Conservation (phyloP, 1,140 invertebrate genomes). For the Diabrotica undecimpunctata region DNA sequence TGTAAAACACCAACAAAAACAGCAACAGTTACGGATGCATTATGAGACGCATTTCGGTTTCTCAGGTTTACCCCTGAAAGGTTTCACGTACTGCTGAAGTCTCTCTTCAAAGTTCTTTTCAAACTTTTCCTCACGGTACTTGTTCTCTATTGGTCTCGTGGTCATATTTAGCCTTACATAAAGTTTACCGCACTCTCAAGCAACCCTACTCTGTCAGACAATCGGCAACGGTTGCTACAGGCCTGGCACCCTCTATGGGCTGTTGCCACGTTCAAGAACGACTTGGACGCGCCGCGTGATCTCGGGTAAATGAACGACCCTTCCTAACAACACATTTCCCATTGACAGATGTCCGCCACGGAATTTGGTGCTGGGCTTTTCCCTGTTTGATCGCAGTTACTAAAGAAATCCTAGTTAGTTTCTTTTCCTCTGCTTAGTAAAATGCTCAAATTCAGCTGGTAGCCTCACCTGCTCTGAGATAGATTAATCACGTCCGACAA, state of each 20-base stretch:
- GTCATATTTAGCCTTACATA: conserved; percentile 83
- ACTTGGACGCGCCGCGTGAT: conserved; percentile 66
- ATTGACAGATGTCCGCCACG: conserved; percentile 47
- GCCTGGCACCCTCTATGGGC: no score
- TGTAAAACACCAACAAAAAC: no score
- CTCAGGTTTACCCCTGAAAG: no score
- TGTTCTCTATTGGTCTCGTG: conserved; percentile 84
- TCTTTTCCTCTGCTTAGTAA: conserved; percentile 89
- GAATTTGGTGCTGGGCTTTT: conserved; percentile 65
- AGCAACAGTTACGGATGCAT: no score
- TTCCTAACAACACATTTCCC: conserved; percentile 68
- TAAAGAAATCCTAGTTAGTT: conserved; percentile 84
- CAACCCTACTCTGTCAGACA: conserved; percentile 72
- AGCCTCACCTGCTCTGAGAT: no score
- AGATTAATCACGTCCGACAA: no score
- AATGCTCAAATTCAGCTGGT: no score
- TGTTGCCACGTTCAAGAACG: conserved; percentile 58
- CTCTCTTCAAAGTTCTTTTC: no score
- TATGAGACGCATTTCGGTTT: no score
- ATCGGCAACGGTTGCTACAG: no score
- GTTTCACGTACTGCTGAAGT: no score
- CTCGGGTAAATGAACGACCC: conserved; percentile 60
- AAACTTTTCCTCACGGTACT: conserved; percentile 90
- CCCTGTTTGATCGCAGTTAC: conserved; percentile 79
- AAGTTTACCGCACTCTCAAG: conserved; percentile 82